Evolutionary conservation across 1,140 invertebrate species (phyloP).

Genomic region (Temnothorax longispinosus): DNA sequence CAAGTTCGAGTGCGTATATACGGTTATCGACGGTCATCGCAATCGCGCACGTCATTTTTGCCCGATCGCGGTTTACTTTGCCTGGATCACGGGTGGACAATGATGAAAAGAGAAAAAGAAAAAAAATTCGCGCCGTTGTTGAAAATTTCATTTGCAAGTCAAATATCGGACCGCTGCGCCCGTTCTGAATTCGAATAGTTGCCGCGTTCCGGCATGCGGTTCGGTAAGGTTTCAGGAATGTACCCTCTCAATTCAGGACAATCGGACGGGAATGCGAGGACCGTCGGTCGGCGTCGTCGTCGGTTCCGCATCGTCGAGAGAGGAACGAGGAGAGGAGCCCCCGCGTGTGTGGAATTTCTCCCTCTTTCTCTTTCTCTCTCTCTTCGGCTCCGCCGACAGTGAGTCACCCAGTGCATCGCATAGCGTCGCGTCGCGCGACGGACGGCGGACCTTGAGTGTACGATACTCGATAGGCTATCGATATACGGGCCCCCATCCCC

Average conservation of each 20-base stretch:
- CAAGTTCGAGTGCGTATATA: neutral
- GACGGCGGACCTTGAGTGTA: slow-evolving; percentile 11
- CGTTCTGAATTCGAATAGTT: slow-evolving; percentile 7
- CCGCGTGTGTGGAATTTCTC: slow-evolving; percentile 39
- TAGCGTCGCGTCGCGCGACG: neutral
- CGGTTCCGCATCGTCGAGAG: slow-evolving; percentile 49
- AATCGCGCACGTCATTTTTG: neutral
- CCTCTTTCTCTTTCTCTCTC: slow-evolving; percentile 40
- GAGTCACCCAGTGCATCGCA: slow-evolving; percentile 55
- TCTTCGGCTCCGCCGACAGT: slow-evolving; percentile 19
- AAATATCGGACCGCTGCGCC: slow-evolving; percentile 16
- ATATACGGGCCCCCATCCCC: neutral
- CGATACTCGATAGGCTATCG: neutral
- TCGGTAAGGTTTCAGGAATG: slow-evolving; percentile 74
- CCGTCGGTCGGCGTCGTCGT: slow-evolving; percentile 72
- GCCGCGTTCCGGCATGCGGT: slow-evolving; percentile 8
- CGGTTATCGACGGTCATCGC: neutral
- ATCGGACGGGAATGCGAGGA: slow-evolving; percentile 80
- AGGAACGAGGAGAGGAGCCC: slow-evolving; percentile 13
- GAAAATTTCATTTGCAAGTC: slow-evolving; percentile 53
- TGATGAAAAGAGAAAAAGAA: neutral
- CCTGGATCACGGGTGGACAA: neutral
- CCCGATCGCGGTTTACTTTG: neutral
- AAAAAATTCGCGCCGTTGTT: neutral
- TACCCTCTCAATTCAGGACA: slow-evolving; percentile 79